A percentile compares a stretch with the other conserved stretches of the same genome.
Evolutionary conservation across 1,140 invertebrate genomes (phyloP).

Genomic region (Anagrus nilaparvatae): DNA sequence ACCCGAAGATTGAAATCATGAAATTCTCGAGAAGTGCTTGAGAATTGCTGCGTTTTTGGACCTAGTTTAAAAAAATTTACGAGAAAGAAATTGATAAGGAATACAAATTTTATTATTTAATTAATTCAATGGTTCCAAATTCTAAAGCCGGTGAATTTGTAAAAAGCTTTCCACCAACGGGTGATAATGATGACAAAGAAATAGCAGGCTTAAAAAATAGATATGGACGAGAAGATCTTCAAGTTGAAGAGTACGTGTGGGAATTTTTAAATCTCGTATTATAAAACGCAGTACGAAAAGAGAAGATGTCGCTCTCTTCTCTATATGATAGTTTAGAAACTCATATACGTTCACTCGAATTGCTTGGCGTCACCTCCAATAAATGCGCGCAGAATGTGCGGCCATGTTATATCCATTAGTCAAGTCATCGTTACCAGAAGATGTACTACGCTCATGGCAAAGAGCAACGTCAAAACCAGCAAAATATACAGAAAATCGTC

Average conservation of each 20-base stretch:
- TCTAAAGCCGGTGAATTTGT: conserved; percentile 15
- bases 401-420: conserved; percentile 27
- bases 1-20: conserved; percentile 26
- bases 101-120: conserved; percentile 27
- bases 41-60: conserved; percentile 33
- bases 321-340: conserved; percentile 26
- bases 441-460: conserved; percentile 22
- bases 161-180: no score
- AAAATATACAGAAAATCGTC: no score
- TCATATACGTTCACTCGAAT: conserved; percentile 23
- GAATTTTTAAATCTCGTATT: conserved; percentile 21
- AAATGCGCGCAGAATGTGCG: conserved; percentile 23
- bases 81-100: conserved; percentile 21
- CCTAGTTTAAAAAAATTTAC: conserved; percentile 31
- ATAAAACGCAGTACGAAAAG: conserved; percentile 8
- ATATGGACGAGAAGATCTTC: conserved; percentile 19
- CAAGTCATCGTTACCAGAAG: conserved; percentile 28
- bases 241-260: conserved; percentile 23
- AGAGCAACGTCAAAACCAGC: no score
- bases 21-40: conserved; percentile 28
- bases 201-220: conserved; percentile 13
- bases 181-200: conserved; percentile 15
- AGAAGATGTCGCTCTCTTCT: no score
- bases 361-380: conserved; percentile 22
- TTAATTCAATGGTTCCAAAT: conserved; percentile 8